Conservation (phyloP, 2,113 vertebrate genomes). For the Scytalopus superciliaris region DNA sequence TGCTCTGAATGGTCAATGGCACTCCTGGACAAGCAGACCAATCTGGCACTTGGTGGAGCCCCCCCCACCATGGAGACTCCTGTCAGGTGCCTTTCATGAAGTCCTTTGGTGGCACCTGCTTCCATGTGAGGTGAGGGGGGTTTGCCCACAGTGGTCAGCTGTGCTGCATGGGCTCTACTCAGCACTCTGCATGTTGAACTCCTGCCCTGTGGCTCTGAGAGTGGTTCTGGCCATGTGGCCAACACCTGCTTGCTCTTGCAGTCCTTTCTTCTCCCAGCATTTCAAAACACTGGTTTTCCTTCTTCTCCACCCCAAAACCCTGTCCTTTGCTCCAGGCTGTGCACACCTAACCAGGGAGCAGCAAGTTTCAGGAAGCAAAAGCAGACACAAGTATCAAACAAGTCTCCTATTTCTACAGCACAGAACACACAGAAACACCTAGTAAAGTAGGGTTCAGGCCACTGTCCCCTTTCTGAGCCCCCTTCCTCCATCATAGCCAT, state of each 20-base stretch:
- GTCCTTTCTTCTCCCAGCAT: neutral
- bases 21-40: accelerated
- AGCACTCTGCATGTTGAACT: accelerated
- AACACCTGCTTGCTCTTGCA: neutral
- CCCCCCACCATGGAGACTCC: neutral
- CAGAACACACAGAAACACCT: neutral
- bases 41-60: accelerated
- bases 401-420: neutral
- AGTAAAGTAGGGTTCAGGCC: neutral
- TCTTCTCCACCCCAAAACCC: neutral
- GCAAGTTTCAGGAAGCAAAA: neutral
- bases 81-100: neutral
- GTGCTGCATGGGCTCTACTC: neutral
- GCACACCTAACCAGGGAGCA: neutral
- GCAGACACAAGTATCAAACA: neutral
- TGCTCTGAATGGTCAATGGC: neutral
- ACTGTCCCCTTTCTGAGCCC: neutral
- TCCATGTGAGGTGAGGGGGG: neutral
- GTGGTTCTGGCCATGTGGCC: neutral
- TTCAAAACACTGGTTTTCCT: neutral
- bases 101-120: neutral
- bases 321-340: neutral
- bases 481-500: neutral
- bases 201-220: neutral
- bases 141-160: neutral